A percentile compares a stretch with the other conserved stretches of the same genome.
Conservation (phyloP, 2,888 invertebrate species). For the Epinotia ramella region DNA sequence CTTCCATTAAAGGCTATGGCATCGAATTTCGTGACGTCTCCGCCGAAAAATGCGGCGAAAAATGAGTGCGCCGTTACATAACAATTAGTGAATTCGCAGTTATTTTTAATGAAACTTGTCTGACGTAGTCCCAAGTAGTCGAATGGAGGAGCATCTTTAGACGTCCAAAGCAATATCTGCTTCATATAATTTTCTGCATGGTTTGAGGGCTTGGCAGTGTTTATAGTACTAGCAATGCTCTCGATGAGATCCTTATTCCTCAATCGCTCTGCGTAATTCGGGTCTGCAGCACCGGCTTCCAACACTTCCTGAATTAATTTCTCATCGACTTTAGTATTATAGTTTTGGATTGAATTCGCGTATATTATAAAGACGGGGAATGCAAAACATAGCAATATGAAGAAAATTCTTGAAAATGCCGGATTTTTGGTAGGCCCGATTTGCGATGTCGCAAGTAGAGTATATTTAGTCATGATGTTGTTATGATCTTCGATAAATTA, state of each 20-base stretch:
- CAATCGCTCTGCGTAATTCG: slow-evolving; percentile 13
- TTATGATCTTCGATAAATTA: background rate
- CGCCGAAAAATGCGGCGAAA: slow-evolving; percentile 21
- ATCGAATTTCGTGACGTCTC: slow-evolving; percentile 45
- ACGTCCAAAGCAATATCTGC: slow-evolving; percentile 47
- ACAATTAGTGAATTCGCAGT: slow-evolving; percentile 46
- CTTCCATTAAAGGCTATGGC: slow-evolving; percentile 48
- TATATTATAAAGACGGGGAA: slow-evolving; percentile 28
- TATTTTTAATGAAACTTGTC: slow-evolving; percentile 41
- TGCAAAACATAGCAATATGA: slow-evolving; percentile 20
- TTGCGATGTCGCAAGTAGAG: background rate
- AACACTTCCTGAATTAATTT: slow-evolving; percentile 19
- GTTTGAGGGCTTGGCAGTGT: background rate
- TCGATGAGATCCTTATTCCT: background rate
- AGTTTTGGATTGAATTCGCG: slow-evolving; percentile 1
- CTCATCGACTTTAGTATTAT: background rate
- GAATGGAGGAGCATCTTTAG: slow-evolving; percentile 42
- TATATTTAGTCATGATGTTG: slow-evolving; percentile 11
- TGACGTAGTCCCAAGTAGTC: slow-evolving; percentile 43
- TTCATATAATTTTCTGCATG: slow-evolving; percentile 13
- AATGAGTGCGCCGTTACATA: slow-evolving; percentile 43
- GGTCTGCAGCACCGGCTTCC: background rate
- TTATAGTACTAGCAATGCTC: background rate
- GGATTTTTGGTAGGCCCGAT: background rate
- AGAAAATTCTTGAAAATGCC: slow-evolving; percentile 15